Base-by-base conservation (phyloP, 2,888 invertebrate species). In the Acanthopleura granulata region DNA sequence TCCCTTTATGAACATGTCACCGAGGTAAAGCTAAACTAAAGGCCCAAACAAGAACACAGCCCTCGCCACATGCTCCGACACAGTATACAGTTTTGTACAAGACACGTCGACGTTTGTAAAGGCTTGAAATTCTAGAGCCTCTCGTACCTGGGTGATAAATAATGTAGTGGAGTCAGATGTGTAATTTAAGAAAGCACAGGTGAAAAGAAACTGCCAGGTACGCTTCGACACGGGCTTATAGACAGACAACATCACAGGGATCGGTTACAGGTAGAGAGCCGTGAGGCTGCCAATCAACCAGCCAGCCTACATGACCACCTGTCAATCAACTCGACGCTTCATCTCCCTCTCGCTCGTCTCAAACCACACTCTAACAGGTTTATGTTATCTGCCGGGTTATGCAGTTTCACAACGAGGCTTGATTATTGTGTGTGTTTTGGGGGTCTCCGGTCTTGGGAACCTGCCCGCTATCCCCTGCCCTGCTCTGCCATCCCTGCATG, bases 161-260 rank as follows among this genome's bases (percentile, higher is more conserved):
- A 66, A 66, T 27, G 66, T 25, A 27, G 66, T 22, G 3, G 16
- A 27, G 29, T 27, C 25, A 22, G 22, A 27, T 66, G 25, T 66
- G 66, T 27, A 66, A 66, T 66, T 27, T 22, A 66, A 66, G 66
- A 66, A 66, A 57, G 66, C 16, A 22, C 22, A 66, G 66, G 66
- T 66, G 29, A 66, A 66, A 27, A 66, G 29, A 22, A 27, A 16
- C 29, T 6, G 66, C 16, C 66, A 66, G 66, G 66, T 66, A 66
- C 66, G 66, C 66, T 66, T 27, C 22, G 22, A 27, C 29, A 66
- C 66, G 25, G 29, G 22, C 25, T 22, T 27, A 66, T 22, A 66
- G 25, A 66, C 16, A 66, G 66, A 66, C 18, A 22, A 66, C 66
- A 27, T 25, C 66, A 66, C 66, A 27, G 66, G 29, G 66, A 66